Conservation (phyloP, 2,888 invertebrate genomes). For the Stegana nigrithorax region DNA sequence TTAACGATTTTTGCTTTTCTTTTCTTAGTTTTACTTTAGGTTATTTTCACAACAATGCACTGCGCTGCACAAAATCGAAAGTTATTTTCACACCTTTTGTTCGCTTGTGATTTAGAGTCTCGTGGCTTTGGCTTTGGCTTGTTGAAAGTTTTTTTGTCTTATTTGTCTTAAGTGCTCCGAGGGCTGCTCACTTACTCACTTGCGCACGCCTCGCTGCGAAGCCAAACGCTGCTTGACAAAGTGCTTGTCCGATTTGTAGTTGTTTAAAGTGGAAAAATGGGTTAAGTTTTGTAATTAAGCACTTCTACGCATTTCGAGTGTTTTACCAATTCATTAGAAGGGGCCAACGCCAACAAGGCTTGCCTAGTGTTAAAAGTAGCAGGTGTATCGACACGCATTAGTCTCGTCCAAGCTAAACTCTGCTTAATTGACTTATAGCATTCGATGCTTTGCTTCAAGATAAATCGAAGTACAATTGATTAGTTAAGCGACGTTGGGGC, state of each 20-base stretch:
- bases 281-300: slow-evolving; percentile 20
- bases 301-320: slow-evolving; percentile 3
- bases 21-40: neutral
- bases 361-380: too few species aligned
- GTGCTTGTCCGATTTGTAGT: slow-evolving; percentile 11
- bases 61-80: slow-evolving; percentile 14
- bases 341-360: too few species aligned
- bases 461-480: too few species aligned
- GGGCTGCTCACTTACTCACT: slow-evolving; percentile 9
- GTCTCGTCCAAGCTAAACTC: too few species aligned
- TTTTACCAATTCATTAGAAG: too few species aligned
- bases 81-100: slow-evolving; percentile 15
- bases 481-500: too few species aligned
- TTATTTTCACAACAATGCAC: neutral
- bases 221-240: slow-evolving; percentile 9
- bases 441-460: too few species aligned
- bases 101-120: neutral
- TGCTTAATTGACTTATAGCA: too few species aligned
- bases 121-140: neutral
- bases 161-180: neutral
- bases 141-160: neutral
- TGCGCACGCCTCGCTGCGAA: neutral
- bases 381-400: too few species aligned
- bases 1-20: too few species aligned
- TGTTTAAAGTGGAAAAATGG: neutral